These are phyloP conservation scores for Lycopodina hypogea DNA, from an alignment of 37 sponge, comb jelly and placozoan species.

Conservation along the genomic window DNA sequence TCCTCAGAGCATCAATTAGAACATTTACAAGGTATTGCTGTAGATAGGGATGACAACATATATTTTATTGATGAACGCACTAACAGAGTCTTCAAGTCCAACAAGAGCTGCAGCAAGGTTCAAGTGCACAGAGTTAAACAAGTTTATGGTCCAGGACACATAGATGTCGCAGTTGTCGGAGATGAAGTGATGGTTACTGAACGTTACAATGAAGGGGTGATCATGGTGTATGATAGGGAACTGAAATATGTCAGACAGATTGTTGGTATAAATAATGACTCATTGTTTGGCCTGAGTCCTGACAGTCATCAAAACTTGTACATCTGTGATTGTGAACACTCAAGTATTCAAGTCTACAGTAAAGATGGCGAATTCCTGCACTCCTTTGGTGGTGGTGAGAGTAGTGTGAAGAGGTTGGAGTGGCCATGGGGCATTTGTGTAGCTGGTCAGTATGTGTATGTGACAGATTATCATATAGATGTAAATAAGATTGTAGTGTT, in stretches of 20 bases:
- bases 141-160: background rate
- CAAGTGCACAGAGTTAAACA: background rate
- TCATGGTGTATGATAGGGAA: background rate
- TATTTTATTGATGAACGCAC: too few species aligned
- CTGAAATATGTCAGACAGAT: background rate
- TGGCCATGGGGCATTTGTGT: too few species aligned
- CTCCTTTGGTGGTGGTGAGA: background rate
- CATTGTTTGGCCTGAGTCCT: background rate
- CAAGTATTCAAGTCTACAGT: background rate
- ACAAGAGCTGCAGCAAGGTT: background rate
- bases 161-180: background rate
- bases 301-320: constrained; percentile 11
- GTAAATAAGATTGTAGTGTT: too few species aligned
- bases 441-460: too few species aligned
- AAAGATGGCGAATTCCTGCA: background rate
- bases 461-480: too few species aligned
- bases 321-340: constrained; percentile 1
- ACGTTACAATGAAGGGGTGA: background rate
- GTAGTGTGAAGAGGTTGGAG: too few species aligned
- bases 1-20: background rate
- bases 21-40: background rate
- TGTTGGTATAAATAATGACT: background rate
- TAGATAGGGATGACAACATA: too few species aligned
- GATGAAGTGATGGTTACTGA: constrained; percentile 4
- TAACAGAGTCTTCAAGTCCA: too few species aligned